Evolutionary conservation across 2,797 vertebrate genomes (phyloP).

Genomic region (Malurus leucopterus): DNA sequence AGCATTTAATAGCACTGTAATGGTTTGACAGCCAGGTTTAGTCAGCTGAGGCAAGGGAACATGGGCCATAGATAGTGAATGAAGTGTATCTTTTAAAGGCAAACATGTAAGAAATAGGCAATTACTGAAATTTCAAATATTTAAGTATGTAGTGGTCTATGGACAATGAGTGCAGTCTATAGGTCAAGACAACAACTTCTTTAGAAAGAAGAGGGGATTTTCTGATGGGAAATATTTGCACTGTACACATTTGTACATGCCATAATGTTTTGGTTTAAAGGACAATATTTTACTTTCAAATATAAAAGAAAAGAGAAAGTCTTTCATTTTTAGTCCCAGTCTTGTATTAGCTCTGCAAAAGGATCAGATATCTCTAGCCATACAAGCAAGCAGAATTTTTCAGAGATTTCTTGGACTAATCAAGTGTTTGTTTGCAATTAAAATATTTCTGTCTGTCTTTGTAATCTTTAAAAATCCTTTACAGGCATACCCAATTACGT

Average conservation of each 20-base stretch:
- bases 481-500: background rate
- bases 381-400: background rate
- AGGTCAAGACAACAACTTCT: background rate
- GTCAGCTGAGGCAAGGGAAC: background rate
- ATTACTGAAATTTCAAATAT: background rate
- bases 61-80: accelerated
- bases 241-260: background rate
- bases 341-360: background rate
- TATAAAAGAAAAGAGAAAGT: background rate
- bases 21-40: background rate
- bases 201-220: background rate
- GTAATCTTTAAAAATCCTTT: background rate
- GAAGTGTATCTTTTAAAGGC: background rate
- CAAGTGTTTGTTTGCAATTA: background rate
- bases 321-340: background rate
- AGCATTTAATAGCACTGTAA: background rate
- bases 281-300: background rate
- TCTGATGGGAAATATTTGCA: background rate
- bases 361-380: background rate
- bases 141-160: background rate
- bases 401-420: background rate
- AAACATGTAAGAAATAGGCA: background rate
- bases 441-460: background rate
- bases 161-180: background rate
- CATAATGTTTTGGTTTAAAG: background rate